Evolutionary conservation across 2,888 invertebrate genomes (phyloP).

Genomic region (Athrips mouffetella): DNA sequence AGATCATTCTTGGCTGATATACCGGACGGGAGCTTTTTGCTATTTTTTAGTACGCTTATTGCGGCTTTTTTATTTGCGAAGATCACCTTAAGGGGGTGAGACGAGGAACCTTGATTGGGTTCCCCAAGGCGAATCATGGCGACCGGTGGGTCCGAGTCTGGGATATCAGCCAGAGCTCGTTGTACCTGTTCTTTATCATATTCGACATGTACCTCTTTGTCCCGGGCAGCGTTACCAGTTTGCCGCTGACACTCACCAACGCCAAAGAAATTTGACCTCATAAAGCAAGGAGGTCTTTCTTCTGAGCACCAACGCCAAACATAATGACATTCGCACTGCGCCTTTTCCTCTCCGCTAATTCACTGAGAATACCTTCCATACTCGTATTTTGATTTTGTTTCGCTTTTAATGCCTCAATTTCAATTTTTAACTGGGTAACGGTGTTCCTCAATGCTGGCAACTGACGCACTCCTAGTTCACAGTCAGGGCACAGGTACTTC

Average conservation of each 20-base stretch:
- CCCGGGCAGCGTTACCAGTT: neutral
- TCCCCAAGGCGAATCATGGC: conserved; percentile 15
- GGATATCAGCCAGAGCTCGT: conserved; percentile 6
- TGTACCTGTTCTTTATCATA: conserved; percentile 13
- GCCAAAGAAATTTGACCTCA: too few species aligned
- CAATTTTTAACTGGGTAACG: neutral
- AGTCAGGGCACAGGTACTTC: conserved; percentile 15
- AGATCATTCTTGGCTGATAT: conserved; percentile 12
- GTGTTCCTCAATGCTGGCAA: conserved; percentile 10
- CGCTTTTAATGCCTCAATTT: conserved; percentile 2
- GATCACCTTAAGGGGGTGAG: conserved; percentile 10
- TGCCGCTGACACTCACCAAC: conserved; percentile 11
- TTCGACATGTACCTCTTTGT: conserved; percentile 9
- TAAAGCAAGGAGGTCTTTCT: too few species aligned
- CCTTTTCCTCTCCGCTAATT: conserved; percentile 10
- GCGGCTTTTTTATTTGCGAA: conserved; percentile 7
- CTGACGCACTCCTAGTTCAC: conserved; percentile 15
- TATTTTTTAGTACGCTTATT: conserved; percentile 6
- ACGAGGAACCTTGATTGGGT: conserved; percentile 4
- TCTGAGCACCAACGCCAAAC: conserved; percentile 4
- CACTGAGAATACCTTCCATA: conserved; percentile 7
- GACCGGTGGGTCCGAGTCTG: conserved; percentile 4
- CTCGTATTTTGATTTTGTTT: conserved; percentile 3
- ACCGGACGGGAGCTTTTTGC: neutral
- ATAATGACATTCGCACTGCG: conserved; percentile 9